These are phyloP conservation scores for Astatoreochromis straeleni DNA, from an alignment of 2,113 vertebrate species.

Conservation along the genomic window DNA sequence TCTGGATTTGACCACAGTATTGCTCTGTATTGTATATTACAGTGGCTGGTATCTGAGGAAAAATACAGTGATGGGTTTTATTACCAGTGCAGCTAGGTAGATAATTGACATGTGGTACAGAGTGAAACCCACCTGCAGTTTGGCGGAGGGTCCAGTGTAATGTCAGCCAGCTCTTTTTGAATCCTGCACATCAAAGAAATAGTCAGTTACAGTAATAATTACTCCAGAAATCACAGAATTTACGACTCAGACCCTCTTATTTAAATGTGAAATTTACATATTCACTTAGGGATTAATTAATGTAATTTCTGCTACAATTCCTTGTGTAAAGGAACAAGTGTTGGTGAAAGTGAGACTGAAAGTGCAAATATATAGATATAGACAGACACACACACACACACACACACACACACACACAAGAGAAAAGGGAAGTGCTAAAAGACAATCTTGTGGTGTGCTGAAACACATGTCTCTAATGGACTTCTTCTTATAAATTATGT, in stretches of 20 bases:
- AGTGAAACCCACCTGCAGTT: slow-evolving; percentile 84
- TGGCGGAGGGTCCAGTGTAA: slow-evolving; percentile 93
- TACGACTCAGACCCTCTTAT: not conserved
- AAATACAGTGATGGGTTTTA: not conserved
- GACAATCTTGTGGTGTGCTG: not conserved
- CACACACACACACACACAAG: not conserved
- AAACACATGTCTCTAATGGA: not conserved
- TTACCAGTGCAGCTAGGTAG: not conserved
- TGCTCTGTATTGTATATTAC: not conserved
- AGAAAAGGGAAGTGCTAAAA: not conserved
- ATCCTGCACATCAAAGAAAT: slow-evolving; percentile 75
- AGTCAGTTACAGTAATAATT: not conserved
- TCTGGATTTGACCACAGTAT: not conserved
- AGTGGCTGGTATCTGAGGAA: not conserved
- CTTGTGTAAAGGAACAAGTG: not conserved
- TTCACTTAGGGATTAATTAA: not conserved
- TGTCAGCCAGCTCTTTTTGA: slow-evolving; percentile 96
- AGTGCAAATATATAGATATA: not conserved
- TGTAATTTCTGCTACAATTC: not conserved
- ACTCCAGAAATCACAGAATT: not conserved
- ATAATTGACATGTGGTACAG: not conserved
- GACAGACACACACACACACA: fast-evolving
- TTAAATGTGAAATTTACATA: not conserved
- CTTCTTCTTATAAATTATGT: not conserved
- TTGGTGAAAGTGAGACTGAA: not conserved